Percentiles rank a stretch among this genome's conserved stretches.
phyloP scores from a whole-genome alignment of 2,797 vertebrate genomes.

The Dermochelys coriacea region DNA sequence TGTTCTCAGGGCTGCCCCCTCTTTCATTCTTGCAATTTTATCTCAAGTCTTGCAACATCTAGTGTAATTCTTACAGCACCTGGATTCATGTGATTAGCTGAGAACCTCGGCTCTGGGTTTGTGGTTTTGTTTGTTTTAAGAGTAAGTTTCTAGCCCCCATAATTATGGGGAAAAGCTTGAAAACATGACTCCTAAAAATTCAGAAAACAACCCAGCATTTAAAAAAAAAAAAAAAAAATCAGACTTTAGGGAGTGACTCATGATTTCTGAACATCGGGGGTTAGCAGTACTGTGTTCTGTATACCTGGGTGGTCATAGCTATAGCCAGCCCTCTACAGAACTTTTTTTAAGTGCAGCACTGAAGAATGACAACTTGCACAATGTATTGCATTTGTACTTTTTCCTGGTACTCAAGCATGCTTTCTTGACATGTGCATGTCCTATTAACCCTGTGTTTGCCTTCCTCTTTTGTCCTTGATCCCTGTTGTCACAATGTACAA shows the following conservation, averaged over 20 bases:
- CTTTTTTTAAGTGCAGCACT: not conserved
- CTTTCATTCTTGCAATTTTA: not conserved
- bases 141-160: accelerated
- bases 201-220: not conserved
- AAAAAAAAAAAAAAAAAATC: not conserved
- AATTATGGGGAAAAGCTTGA: not conserved
- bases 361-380: not conserved
- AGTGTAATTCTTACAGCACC: not conserved
- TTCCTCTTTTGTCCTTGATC: not conserved
- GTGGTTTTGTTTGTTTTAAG: not conserved
- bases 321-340: not conserved
- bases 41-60: not conserved
- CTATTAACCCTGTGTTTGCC: not conserved
- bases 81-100: not conserved
- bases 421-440: not conserved
- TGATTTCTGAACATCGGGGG: not conserved
- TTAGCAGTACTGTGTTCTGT: not conserved
- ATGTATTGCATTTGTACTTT: not conserved
- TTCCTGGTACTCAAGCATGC: not conserved
- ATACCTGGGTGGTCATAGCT: not conserved
- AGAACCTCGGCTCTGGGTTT: not conserved
- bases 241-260: not conserved
- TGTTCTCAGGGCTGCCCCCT: not conserved
- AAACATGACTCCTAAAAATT: not conserved
- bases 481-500: not conserved